Base-by-base conservation (phyloP, 2,888 invertebrate genomes). In the Strigamia transsilvanica region DNA sequence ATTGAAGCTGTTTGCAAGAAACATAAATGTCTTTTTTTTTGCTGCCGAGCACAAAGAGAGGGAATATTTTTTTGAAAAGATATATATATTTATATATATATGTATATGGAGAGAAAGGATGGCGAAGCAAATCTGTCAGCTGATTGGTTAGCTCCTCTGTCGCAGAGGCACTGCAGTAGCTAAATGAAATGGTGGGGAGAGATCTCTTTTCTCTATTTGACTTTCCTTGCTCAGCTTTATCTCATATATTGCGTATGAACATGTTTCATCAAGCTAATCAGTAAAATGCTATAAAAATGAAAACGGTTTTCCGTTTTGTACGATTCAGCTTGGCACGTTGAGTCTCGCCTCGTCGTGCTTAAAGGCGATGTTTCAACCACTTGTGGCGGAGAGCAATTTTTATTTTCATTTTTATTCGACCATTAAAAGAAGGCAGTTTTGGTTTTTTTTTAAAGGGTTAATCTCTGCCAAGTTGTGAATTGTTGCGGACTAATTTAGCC, bases 111-210 rank as follows among this genome's bases (percentile, higher is more conserved):
- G 23, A 32, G 73, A 32, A 73, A 12, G 73, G 73, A 73, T 27
- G 32, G 73, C 27, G 73, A 73, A 15, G 73, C 27, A 73, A 73
- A 73, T 73, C 73, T 73, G 73, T 51, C 34, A 80, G 46, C 80
- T 80, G 80, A 80, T 80, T 80, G 80, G 80, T 51, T 80, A 80
- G 80, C 51, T 42, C 9, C 27, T 42, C 51, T 32, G 80, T 42
- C 46, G 80, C 80, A 80, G 80, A 42, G 46, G 80, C 80, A 80
- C 80, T 80, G 80, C 80, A 80, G 80, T 73, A 73, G 73, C 73
- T 73, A 73, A 73, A 73, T 73, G 73, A 73, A 73, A 73, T 73
- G 73, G 73, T 73, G 73, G 73, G 12, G 32, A 73, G 73, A 73
- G 32, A 23, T n/a, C 27, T 73, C 32, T 73, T 32, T 32, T 73